phyloP scores from a whole-genome alignment of 2,113 vertebrate genomes.

The Triplophysa dalaica region DNA sequence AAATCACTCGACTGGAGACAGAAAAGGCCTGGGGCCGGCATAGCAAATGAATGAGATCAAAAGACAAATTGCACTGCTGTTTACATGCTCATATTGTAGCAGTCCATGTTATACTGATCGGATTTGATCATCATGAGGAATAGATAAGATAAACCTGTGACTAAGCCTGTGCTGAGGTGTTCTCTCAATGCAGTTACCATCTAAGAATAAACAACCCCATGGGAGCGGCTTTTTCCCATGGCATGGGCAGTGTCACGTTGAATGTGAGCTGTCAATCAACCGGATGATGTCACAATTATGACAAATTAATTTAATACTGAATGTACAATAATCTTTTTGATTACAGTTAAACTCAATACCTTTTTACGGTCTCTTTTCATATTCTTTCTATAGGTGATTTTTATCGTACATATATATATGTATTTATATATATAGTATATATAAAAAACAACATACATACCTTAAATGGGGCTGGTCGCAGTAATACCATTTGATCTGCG shows the following conservation, averaged over 20 bases:
- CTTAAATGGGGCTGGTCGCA: slow-evolving; percentile 84
- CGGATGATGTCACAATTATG: slow-evolving; percentile 22
- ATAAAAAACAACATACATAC: slow-evolving; percentile 65
- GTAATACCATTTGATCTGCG: slow-evolving; percentile 92
- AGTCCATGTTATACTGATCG: slow-evolving; percentile 18
- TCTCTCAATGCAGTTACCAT: slow-evolving; percentile 44
- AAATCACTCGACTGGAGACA: background rate
- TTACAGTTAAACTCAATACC: too few relatives aligned
- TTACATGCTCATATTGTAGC: slow-evolving; percentile 16
- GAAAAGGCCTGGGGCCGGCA: background rate
- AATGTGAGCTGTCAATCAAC: slow-evolving; percentile 3
- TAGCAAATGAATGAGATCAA: slow-evolving; percentile 6
- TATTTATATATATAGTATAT: too few relatives aligned
- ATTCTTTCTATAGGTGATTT: too few relatives aligned
- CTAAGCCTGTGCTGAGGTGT: slow-evolving; percentile 48
- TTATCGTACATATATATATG: too few relatives aligned
- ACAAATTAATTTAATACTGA: background rate
- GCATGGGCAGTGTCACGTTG: background rate
- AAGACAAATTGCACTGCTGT: background rate
- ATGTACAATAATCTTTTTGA: too few relatives aligned
- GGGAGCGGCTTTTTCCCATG: slow-evolving; percentile 28
- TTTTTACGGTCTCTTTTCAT: too few relatives aligned
- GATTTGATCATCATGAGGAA: slow-evolving; percentile 47
- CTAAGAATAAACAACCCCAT: slow-evolving; percentile 23
- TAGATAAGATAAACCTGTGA: slow-evolving; percentile 62